Base-by-base conservation (phyloP, 2,797 vertebrate species). In the Chloroceryle amazona region DNA sequence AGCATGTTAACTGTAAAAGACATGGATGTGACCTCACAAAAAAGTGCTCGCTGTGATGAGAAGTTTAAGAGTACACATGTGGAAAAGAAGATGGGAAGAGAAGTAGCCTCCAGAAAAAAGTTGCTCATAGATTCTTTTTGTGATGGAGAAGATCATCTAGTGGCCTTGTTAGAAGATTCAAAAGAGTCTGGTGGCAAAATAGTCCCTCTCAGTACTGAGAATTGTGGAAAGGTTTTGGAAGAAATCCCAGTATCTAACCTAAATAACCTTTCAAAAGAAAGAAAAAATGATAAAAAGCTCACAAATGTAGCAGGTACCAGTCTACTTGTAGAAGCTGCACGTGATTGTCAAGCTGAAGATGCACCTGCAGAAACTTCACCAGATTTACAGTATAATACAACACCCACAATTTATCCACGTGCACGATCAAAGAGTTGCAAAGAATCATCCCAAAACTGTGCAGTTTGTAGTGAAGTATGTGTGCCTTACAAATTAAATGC, bases 401-500 rank as follows among this genome's bases (percentile, higher is more conserved):
- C 5, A 9, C 20, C 39, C n/a, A 19, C 19, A 0, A 15, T 79
- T 44, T 37, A 35, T 31, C 22, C 52, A 9, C 18, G 13, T 44
- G 23, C 8, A 11, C 25, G 13, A 42, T 46, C 94, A 84, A 71
- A 71, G 23, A 54, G 39, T 12, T 84, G 66, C 67, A 84, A 91
- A 70, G 88, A 84, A 33, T 23, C 46, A 23, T 60, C 33, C 66
- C 63, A 51, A 28, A 29, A 29, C 57, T 7, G 2, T 65, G 52
- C 62, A 44, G 81, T 63, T 86, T 67, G 58, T 35, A 67, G 37
- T n/a, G 66, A 62, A 73, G 63, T 4, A 5, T n/a, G 47, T 72
- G 70, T 90, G 78, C 84, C 95, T 97, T 88, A 90, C 89, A 54
- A 33, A 68, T 16, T 62, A 51, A 81, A 65, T 68, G 62, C 63